phyloP scores from a whole-genome alignment of 1,140 invertebrate genomes.

The Pteromalus puparum region DNA sequence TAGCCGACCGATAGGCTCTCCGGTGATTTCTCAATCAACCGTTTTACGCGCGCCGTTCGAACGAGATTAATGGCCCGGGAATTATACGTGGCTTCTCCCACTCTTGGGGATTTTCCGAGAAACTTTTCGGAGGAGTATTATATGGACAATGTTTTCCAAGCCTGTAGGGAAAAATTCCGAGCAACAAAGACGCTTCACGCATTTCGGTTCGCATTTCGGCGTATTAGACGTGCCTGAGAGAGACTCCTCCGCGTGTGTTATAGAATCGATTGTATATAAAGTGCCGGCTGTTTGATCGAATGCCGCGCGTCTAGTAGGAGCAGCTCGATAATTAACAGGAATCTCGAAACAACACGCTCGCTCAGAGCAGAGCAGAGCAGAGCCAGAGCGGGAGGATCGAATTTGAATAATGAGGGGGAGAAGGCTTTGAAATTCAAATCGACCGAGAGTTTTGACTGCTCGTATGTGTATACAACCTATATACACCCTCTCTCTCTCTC shows the following conservation, averaged over 20 bases:
- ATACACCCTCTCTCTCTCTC: background rate
- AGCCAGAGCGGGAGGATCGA: background rate
- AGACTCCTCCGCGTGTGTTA: background rate
- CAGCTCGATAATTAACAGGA: slow-evolving; percentile 1
- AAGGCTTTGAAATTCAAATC: slow-evolving; percentile 21
- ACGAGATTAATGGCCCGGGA: slow-evolving; percentile 41
- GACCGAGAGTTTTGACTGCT: background rate
- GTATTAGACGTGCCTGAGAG: background rate
- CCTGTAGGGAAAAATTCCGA: too few species aligned
- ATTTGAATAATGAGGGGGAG: slow-evolving; percentile 12
- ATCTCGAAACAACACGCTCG: background rate
- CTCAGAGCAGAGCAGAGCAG: background rate
- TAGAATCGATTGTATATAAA: background rate
- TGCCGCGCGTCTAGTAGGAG: background rate
- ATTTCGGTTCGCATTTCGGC: too few species aligned
- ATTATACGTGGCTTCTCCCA: background rate
- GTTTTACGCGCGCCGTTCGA: slow-evolving; percentile 28
- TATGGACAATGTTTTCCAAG: background rate
- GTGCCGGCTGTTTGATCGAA: background rate
- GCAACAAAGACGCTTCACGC: too few species aligned
- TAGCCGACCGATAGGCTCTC: slow-evolving; percentile 68
- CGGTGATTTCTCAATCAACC: slow-evolving; percentile 26
- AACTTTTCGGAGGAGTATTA: background rate
- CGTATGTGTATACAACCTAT: too few species aligned
- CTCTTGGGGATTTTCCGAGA: background rate